Evolutionary conservation across 2,888 invertebrate genomes (phyloP), one percentile per base, ranked within the genome.

Genomic region (Oligia strigilis): DNA sequence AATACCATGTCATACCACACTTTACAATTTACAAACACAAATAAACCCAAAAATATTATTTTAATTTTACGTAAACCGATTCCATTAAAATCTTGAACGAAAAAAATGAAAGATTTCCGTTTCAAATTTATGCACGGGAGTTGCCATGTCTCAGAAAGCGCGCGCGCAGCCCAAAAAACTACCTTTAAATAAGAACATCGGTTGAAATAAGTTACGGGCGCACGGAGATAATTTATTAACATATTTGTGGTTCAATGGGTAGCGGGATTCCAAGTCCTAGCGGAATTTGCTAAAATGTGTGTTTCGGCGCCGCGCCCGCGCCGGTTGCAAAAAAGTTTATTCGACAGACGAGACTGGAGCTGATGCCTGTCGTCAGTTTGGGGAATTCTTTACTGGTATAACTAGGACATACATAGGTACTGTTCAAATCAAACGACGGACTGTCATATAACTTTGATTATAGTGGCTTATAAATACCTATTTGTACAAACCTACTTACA

Each of bases 151-250:
- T 92, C 92, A 92, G 91, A 92, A 92, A 92, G 92, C 92, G 90
- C 89, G 84, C 89, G 87, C 88, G 82, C 64, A 65, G 52, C 86
- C 92, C 92, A 90, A 94, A 93, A 93, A 92, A 92, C 92, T 93
- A 92, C 90, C 71, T 83, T 66, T 70, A 81, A 80, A 82, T 91
- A 92, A 92, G 93, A 93, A 92, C 93, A 93, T 93, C 90, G 89
- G 90, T 91, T 90, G 90, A 93, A 93, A 93, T 94, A 93, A 95
- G 91, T 93, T 94, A 94, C 94, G 92, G 89, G 90, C 90, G 88
- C 91, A 90, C 86, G 85, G 86, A 85, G 86, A 90, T 90, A 92
- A 95, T 94, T 94, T 94, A 95, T 95, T 91, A 81, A 83, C 75
- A 85, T 83, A 77, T 91, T 91, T 87, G 85, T 87, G 80, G 84